phyloP scores from a whole-genome alignment of 2,888 invertebrate genomes.

The Chymomyza procnemis region DNA sequence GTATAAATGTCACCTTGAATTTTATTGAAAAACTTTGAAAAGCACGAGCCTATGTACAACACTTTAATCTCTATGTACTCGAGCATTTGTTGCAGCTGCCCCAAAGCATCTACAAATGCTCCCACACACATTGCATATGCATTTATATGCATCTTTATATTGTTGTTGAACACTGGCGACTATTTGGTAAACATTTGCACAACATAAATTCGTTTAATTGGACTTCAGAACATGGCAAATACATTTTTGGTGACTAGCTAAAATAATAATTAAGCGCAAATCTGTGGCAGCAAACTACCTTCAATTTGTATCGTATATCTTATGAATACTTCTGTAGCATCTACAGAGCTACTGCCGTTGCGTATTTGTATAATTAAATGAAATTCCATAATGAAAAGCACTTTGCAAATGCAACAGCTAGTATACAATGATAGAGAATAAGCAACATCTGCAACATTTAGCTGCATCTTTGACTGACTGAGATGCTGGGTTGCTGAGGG shows the following conservation, averaged over 20 bases:
- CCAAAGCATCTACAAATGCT: neutral
- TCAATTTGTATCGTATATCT: neutral
- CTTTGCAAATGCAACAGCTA: neutral
- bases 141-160: neutral
- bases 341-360: neutral
- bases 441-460: conserved; percentile 11
- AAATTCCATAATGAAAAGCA: neutral
- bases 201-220: neutral
- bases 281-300: conserved; percentile 3
- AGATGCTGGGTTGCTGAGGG: conserved; percentile 7
- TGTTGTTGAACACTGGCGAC: neutral
- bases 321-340: neutral
- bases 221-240: neutral
- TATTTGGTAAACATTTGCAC: neutral
- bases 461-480: neutral
- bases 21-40: neutral
- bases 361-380: neutral
- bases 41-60: neutral
- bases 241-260: neutral
- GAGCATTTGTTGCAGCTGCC: neutral
- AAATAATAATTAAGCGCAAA: conserved; percentile 44
- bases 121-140: neutral
- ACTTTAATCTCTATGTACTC: neutral
- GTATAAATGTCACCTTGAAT: no score
- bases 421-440: neutral